Conservation (phyloP, 1,140 invertebrate species). For the Brachionus rubens region DNA sequence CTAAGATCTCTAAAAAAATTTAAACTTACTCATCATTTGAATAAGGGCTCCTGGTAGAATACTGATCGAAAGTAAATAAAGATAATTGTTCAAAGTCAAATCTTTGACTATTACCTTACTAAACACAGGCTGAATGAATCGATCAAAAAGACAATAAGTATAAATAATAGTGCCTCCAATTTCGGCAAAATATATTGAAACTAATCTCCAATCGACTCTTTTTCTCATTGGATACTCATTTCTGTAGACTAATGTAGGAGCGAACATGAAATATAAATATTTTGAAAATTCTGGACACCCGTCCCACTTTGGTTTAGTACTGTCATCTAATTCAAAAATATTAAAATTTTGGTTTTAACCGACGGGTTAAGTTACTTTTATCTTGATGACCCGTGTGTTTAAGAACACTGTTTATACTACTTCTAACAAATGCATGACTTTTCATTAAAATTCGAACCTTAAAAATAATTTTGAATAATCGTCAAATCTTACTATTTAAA, state of each 20-base stretch:
- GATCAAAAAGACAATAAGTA: constrained; percentile 73
- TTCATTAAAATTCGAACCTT: constrained; percentile 81
- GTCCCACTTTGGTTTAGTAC: neutral
- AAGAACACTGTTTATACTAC: constrained; percentile 63
- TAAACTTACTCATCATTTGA: constrained; percentile 65
- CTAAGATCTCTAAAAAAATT: neutral
- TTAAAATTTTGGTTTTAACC: neutral
- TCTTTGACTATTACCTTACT: constrained; percentile 68
- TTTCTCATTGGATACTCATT: constrained; percentile 73
- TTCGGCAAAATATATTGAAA: constrained; percentile 70
- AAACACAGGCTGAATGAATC: constrained; percentile 71
- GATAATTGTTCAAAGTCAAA: constrained; percentile 64
- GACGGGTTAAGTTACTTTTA: neutral
- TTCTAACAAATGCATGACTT: constrained; percentile 73
- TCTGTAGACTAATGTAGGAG: constrained; percentile 78
- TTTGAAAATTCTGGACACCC: constrained; percentile 68
- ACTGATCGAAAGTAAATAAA: constrained; percentile 69
- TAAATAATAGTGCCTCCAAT: constrained; percentile 73
- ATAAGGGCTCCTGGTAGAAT: constrained; percentile 72
- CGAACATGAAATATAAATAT: constrained; percentile 81
- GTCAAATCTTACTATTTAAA: too few species aligned
- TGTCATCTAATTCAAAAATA: constrained; percentile 7
- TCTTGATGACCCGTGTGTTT: constrained; percentile 16
- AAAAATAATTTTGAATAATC: neutral
- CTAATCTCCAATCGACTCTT: constrained; percentile 71